Percentiles rank a stretch among this genome's conserved stretches.
phyloP scores from a whole-genome alignment of 2,888 invertebrate species.

The Uloborus plumipes region DNA sequence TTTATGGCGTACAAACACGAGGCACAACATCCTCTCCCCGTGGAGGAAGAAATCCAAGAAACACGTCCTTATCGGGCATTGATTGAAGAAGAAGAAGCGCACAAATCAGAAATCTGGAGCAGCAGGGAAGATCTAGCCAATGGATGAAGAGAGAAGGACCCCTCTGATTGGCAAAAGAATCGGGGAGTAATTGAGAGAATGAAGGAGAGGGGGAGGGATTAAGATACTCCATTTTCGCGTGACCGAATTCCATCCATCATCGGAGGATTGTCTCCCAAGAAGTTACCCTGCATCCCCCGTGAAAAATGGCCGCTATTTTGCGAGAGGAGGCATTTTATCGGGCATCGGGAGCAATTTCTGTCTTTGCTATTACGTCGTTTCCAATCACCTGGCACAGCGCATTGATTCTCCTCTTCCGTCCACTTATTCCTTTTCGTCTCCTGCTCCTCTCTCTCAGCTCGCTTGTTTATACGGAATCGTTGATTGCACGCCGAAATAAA shows the following conservation, averaged over 20 bases:
- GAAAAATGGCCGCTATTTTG: constrained; percentile 51
- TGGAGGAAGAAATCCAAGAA: background rate
- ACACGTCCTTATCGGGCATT: constrained; percentile 22
- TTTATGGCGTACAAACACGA: constrained; percentile 1
- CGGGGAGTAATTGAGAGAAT: constrained; percentile 58
- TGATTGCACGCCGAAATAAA: constrained; percentile 38
- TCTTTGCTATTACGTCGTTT: constrained; percentile 50
- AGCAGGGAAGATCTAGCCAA: constrained; percentile 23
- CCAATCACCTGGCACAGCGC: constrained; percentile 27
- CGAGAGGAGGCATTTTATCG: constrained; percentile 14
- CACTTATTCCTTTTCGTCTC: constrained; percentile 1
- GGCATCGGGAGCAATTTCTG: constrained; percentile 45
- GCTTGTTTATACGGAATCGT: constrained; percentile 40
- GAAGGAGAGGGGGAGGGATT: constrained; percentile 6
- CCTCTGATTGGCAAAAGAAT: constrained; percentile 57
- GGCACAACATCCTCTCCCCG: background rate
- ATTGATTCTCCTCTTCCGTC: constrained; percentile 19
- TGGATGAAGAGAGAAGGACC: constrained; percentile 14
- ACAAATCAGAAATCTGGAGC: constrained; percentile 54
- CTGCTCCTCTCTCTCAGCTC: constrained; percentile 9
- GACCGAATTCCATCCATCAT: constrained; percentile 58
- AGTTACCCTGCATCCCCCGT: constrained; percentile 45
- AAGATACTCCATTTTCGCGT: constrained; percentile 44
- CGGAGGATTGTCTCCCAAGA: constrained; percentile 46
- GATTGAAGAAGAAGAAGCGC: constrained; percentile 43